Conservation (phyloP, 2,797 vertebrate species). For the Hoplostethus mediterraneus region DNA sequence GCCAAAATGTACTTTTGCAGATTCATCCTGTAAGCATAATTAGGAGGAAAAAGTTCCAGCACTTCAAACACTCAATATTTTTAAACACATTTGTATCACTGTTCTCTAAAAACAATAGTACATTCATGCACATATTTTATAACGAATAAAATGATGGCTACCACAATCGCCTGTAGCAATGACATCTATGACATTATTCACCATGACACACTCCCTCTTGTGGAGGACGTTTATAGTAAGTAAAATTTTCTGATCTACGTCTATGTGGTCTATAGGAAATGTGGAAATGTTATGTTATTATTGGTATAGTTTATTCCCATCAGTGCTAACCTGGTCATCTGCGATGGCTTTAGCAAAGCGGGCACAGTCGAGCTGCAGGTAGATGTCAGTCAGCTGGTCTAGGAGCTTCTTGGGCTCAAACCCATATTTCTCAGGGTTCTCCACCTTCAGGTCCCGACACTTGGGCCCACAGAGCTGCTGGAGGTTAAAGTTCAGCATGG, state of each 20-base stretch:
- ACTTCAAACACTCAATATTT: no score
- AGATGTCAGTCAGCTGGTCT: constrained; percentile 99
- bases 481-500: constrained; percentile 99
- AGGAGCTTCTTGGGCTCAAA: constrained; percentile 99
- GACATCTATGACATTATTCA: background rate
- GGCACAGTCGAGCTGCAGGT: constrained; percentile 96
- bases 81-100: background rate
- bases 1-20: no score
- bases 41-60: no score
- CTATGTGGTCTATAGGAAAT: no score
- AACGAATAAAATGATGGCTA: background rate
- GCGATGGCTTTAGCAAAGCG: constrained; percentile 98
- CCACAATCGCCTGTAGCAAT: constrained; percentile 8
- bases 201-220: background rate
- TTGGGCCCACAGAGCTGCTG: constrained; percentile 98
- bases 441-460: constrained; percentile 98
- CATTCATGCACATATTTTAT: constrained; percentile 14
- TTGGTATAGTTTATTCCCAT: background rate
- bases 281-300: background rate
- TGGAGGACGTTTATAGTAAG: no score
- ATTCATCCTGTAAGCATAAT: no score
- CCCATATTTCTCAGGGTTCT: constrained; percentile 98
- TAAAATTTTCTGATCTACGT: background rate
- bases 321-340: constrained; percentile 92
- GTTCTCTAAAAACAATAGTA: constrained; percentile 16